These are phyloP conservation scores for Tethya wilhelma DNA, from an alignment of 37 sponge, comb jelly and placozoan genomes.

Conservation along the genomic window DNA sequence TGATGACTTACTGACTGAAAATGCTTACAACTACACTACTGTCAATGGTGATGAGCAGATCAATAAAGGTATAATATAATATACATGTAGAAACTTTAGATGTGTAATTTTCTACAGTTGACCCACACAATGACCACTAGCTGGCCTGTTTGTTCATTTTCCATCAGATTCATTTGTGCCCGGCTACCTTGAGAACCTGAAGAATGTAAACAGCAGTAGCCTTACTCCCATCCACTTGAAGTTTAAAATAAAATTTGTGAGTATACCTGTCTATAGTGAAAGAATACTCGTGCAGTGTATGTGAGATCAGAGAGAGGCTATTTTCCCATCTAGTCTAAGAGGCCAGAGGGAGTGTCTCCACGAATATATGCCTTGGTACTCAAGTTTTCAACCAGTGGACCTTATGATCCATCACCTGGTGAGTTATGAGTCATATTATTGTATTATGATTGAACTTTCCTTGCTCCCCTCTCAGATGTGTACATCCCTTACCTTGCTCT, in stretches of 20 bases:
- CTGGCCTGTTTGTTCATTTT: too few relatives aligned
- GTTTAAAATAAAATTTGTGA: conserved; percentile 32
- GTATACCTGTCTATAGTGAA: not conserved
- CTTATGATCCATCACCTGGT: conserved; percentile 49
- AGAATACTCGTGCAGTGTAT: not conserved
- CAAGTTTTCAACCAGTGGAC: conserved; percentile 21
- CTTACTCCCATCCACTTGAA: conserved; percentile 2
- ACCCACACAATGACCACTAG: too few relatives aligned
- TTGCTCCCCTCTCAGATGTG: conserved; percentile 65
- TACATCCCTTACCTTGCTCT: conserved; percentile 42
- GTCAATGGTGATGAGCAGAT: not conserved
- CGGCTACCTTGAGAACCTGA: conserved; percentile 5
- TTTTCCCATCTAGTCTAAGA: conserved; percentile 13
- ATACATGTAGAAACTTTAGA: not conserved
- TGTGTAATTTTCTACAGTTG: not conserved
- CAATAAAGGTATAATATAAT: not conserved
- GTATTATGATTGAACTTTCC: too few relatives aligned
- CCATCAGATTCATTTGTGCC: not conserved
- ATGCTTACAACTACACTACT: too few relatives aligned
- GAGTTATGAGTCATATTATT: too few relatives aligned
- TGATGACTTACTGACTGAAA: not conserved
- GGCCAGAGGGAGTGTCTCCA: conserved; percentile 31
- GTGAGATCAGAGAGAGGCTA: not conserved
- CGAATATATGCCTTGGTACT: conserved; percentile 49
- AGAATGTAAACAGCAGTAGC: not conserved